Percentiles rank a stretch among this genome's conserved stretches.
These are phyloP conservation scores for Terrapene triunguis DNA, from an alignment of 2,113 vertebrate species.

Conservation along the genomic window DNA sequence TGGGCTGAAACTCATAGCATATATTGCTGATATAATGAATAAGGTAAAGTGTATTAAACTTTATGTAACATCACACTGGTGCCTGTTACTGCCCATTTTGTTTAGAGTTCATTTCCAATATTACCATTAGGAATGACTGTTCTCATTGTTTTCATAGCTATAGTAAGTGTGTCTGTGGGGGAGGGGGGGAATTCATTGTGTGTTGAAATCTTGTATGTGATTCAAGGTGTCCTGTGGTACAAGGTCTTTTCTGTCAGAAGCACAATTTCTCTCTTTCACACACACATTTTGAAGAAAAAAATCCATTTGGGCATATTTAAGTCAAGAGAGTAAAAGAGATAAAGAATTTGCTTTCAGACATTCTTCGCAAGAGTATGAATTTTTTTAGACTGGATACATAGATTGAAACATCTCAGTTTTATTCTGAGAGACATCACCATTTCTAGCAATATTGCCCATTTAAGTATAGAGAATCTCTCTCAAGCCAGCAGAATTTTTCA, in stretches of 20 bases:
- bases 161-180: neutral
- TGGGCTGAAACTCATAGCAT: neutral
- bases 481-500: neutral
- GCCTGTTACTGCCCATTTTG: neutral
- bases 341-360: neutral
- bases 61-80: neutral
- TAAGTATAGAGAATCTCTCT: fast-evolving
- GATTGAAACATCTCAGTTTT: neutral
- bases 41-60: neutral
- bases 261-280: neutral
- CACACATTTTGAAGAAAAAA: neutral
- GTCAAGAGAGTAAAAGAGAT: neutral
- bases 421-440: neutral
- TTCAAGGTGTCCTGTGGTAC: neutral
- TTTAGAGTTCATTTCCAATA: neutral
- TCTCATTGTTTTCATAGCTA: neutral
- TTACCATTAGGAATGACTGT: neutral
- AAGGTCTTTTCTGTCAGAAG: neutral
- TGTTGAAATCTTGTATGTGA: fast-evolving
- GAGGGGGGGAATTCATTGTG: neutral
- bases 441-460: neutral
- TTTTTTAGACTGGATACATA: neutral
- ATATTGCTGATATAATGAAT: neutral
- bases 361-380: fast-evolving
- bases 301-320: neutral